Evolutionary conservation across 2,797 vertebrate genomes (phyloP).

Genomic region (Micromesistius poutassou): DNA sequence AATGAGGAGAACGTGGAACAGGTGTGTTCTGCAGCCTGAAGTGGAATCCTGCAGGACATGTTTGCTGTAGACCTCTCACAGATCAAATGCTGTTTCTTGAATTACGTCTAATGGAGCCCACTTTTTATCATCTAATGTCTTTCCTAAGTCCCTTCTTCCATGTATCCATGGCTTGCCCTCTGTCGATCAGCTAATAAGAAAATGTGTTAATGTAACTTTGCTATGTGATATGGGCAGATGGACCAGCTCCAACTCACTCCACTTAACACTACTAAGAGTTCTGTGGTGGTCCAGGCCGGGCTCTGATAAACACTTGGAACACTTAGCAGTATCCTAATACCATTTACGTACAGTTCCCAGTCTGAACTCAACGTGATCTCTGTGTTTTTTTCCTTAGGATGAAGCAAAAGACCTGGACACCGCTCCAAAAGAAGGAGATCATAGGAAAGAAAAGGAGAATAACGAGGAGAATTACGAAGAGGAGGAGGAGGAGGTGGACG

Average conservation of each 20-base stretch:
- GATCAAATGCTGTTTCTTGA: neutral
- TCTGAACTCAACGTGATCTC: neutral
- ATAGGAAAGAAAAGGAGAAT: slow-evolving; percentile 64
- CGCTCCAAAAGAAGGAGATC: slow-evolving; percentile 66
- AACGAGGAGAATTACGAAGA: slow-evolving; percentile 83
- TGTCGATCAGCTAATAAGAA: neutral
- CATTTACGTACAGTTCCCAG: neutral
- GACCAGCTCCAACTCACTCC: neutral
- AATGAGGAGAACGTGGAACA: slow-evolving; percentile 85
- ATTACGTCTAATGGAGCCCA: too few species aligned
- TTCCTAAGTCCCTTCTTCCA: neutral
- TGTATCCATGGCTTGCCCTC: neutral
- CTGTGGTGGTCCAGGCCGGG: neutral
- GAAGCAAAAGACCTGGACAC: slow-evolving; percentile 59
- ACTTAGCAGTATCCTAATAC: neutral
- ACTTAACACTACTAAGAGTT: neutral
- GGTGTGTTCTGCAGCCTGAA: slow-evolving; percentile 55
- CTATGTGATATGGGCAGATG: neutral
- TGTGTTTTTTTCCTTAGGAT: slow-evolving; percentile 47
- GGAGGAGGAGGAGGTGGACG: slow-evolving; percentile 83
- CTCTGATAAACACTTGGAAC: neutral
- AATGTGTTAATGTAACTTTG: neutral
- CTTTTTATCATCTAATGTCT: neutral
- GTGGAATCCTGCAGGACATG: neutral
- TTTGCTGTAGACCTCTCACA: neutral